Conservation (phyloP, 2,797 vertebrate genomes). For the Sebastes steindachneri region DNA sequence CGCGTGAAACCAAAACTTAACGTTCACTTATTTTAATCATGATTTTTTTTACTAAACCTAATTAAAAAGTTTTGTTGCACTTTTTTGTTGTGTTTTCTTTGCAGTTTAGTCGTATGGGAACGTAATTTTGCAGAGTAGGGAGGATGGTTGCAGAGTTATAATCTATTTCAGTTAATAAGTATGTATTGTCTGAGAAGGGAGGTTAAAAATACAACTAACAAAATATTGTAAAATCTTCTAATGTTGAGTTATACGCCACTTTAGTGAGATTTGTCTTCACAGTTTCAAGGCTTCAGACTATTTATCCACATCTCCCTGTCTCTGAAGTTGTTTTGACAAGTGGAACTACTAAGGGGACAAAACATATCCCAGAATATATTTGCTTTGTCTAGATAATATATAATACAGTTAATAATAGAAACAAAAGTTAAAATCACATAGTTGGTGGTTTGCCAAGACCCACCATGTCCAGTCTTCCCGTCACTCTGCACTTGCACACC, state of each 20-base stretch:
- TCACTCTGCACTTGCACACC: neutral
- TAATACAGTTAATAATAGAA: neutral
- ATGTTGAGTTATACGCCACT: neutral
- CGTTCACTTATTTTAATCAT: too few relatives aligned
- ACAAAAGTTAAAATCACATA: neutral
- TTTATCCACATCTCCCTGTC: neutral
- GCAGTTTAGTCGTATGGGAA: too few relatives aligned
- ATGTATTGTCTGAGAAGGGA: neutral
- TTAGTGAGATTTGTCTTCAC: neutral
- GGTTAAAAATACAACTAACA: neutral
- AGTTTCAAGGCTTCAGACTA: neutral
- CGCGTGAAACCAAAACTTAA: too few relatives aligned
- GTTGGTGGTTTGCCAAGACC: neutral
- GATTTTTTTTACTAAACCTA: too few relatives aligned
- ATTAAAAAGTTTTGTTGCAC: too few relatives aligned
- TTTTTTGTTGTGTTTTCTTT: too few relatives aligned
- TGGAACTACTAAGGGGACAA: accelerated
- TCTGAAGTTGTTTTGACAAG: neutral
- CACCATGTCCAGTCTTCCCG: neutral
- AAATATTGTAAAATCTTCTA: neutral
- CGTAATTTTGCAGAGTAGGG: too few relatives aligned
- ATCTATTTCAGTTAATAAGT: neutral
- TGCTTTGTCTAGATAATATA: neutral
- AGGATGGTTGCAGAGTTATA: neutral
- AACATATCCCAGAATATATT: neutral